These are phyloP conservation scores for Drosophila emarginata DNA, from an alignment of 2,888 invertebrate genomes.

Conservation along the genomic window DNA sequence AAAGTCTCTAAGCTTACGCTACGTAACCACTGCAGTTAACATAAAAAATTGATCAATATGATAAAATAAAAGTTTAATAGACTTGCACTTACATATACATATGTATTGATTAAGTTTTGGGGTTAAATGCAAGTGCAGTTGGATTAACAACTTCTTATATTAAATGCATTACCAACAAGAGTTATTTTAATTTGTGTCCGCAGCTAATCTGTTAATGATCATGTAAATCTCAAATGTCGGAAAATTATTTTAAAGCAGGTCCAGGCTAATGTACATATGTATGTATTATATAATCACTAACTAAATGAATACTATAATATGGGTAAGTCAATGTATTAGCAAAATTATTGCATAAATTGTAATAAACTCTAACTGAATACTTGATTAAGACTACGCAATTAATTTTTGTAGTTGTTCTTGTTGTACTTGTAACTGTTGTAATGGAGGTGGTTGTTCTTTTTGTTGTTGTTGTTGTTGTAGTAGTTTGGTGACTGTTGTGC, in stretches of 20 bases:
- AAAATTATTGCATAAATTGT: slow-evolving; percentile 28
- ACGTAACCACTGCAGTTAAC: too few relatives aligned
- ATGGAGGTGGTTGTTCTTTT: slow-evolving; percentile 34
- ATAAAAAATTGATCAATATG: too few relatives aligned
- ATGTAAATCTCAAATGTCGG: too few relatives aligned
- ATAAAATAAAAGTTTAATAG: too few relatives aligned
- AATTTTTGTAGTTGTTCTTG: slow-evolving; percentile 23
- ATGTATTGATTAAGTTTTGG: too few relatives aligned
- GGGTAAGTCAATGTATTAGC: slow-evolving; percentile 25
- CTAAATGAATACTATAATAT: slow-evolving; percentile 10
- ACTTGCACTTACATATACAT: too few relatives aligned
- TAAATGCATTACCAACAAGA: too few relatives aligned
- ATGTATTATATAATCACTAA: neutral
- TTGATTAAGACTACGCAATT: slow-evolving; percentile 19
- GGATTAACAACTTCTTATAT: too few relatives aligned
- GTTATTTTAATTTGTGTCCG: too few relatives aligned
- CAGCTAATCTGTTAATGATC: neutral
- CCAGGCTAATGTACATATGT: neutral
- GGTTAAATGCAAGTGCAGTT: too few relatives aligned
- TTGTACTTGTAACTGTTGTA: slow-evolving; percentile 17
- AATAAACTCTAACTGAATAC: slow-evolving; percentile 11
- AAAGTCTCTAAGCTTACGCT: too few relatives aligned
- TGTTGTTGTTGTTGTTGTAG: slow-evolving; percentile 41
- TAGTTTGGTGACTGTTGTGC: slow-evolving; percentile 55
- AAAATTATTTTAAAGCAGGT: neutral